These are phyloP conservation scores for Lordiphosa stackelbergi DNA, from an alignment of 1,140 invertebrate genomes.

Conservation along the genomic window DNA sequence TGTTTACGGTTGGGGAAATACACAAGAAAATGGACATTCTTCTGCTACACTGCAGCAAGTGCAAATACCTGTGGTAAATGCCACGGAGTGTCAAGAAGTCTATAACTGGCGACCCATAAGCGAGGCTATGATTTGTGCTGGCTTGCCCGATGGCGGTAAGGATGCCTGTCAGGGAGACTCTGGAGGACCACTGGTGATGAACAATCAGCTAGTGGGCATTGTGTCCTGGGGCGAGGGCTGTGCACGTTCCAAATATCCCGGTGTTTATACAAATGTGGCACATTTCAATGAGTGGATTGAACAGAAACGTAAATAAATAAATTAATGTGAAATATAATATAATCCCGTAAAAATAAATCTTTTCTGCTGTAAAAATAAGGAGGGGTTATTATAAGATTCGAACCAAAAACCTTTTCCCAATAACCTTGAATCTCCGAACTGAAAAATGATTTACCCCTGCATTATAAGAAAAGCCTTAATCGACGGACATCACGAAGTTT, in stretches of 20 bases:
- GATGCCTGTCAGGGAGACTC: constrained; percentile 79
- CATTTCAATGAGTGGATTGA: constrained; percentile 77
- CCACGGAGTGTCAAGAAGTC: constrained; percentile 74
- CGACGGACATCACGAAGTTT: too few species aligned
- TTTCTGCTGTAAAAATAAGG: too few species aligned
- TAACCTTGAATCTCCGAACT: too few species aligned
- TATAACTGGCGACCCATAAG: constrained; percentile 78
- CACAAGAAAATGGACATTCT: constrained; percentile 35
- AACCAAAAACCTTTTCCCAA: too few species aligned
- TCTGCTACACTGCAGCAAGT: constrained; percentile 46
- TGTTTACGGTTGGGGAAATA: constrained; percentile 58
- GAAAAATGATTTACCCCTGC: too few species aligned
- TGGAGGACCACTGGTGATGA: constrained; percentile 73
- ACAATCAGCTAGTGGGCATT: constrained; percentile 79
- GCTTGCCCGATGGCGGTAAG: constrained; percentile 75
- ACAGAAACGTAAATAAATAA: constrained; percentile 4
- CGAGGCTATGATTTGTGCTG: constrained; percentile 85
- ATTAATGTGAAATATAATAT: too few species aligned
- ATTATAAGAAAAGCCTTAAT: too few species aligned
- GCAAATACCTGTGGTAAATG: constrained; percentile 66
- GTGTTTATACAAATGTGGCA: constrained; percentile 83
- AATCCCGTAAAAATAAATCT: too few species aligned
- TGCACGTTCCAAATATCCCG: constrained; percentile 80
- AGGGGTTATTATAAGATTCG: too few species aligned
- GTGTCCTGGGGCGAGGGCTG: constrained; percentile 85